Evolutionary conservation across 2,113 vertebrate genomes (phyloP), one percentile per base, ranked within the genome.

Genomic region (Prunella himalayana): DNA sequence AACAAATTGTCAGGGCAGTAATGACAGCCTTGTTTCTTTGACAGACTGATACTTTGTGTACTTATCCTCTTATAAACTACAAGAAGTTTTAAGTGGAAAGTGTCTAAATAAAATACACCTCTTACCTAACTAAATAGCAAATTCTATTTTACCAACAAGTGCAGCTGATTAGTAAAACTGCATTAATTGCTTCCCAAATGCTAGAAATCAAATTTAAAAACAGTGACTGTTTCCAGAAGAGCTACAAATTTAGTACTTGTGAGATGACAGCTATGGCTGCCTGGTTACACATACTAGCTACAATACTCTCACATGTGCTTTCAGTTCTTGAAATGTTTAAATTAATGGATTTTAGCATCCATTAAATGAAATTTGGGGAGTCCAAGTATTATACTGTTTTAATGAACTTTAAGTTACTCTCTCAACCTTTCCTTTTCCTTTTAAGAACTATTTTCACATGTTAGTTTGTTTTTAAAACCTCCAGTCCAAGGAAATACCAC

Each of bases 301-400:
- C 0, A 0, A 57, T 30, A 56, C 5, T 45, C 21, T 63, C 7
- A 3, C 12, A 6, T 9, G 1, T 57, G 42, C 37, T 78, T 77
- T 72, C 27, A 47, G 37, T 69, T 77, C 54, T 42, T 31, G 17
- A 75, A 54, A 54, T 54, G 42, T 57, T 66, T 33, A 84, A 84
- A 79, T 50, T 37, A 79, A 82, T 13, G 13, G 10, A 94, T 69
- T 91, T 65, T 37, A 53, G 28, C 31, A 87, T 39, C 18, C 39
- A 63, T 33, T 77, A 71, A 50, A 70, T 4, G 11, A 20, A 63
- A 66, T 54, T 71, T 66, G 27, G 71, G 17, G 7, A 82, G 13
- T 37, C 25, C 25, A 59, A 75, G 25, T 71, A 78, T 75, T 87
- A 70, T n/a, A 70, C 18, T 63, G 22, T 39, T 81, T 50, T 20